phyloP scores from a whole-genome alignment of 2,888 invertebrate genomes.

The Drosophila heteroneura region DNA sequence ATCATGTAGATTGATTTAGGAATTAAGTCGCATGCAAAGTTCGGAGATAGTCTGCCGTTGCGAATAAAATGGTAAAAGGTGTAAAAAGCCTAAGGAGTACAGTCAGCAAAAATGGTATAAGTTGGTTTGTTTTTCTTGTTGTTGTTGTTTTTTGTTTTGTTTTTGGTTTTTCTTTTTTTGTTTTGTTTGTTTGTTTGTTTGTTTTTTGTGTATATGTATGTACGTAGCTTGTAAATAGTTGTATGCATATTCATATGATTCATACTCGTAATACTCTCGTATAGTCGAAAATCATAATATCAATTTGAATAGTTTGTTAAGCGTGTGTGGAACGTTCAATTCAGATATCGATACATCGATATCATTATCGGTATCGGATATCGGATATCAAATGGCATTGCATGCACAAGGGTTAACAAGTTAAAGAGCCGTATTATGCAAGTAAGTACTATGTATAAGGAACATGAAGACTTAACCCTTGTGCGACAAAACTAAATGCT shows the following conservation, averaged over 20 bases:
- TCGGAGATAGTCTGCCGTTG: slow-evolving; percentile 59
- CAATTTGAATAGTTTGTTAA: slow-evolving; percentile 32
- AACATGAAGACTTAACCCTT: slow-evolving; percentile 61
- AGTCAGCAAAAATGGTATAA: slow-evolving; percentile 83
- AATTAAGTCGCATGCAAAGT: slow-evolving; percentile 65
- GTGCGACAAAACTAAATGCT: slow-evolving; percentile 58
- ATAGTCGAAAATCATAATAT: slow-evolving; percentile 25
- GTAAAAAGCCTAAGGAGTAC: slow-evolving; percentile 85
- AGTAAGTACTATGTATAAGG: slow-evolving; percentile 35
- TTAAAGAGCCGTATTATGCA: slow-evolving; percentile 20
- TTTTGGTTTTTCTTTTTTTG: no score
- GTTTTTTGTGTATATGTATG: slow-evolving; percentile 36
- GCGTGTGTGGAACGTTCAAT: slow-evolving; percentile 38
- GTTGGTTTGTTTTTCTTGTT: slow-evolving; percentile 47
- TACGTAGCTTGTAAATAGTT: slow-evolving; percentile 64
- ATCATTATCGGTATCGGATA: slow-evolving; percentile 7
- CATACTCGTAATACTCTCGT: slow-evolving; percentile 33
- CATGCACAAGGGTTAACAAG: slow-evolving; percentile 56
- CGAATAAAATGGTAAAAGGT: slow-evolving; percentile 77
- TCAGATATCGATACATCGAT: slow-evolving; percentile 18
- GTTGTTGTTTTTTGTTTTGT: slow-evolving; percentile 10
- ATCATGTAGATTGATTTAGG: slow-evolving; percentile 39
- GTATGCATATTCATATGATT: slow-evolving; percentile 50
- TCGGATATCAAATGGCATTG: slow-evolving; percentile 26
- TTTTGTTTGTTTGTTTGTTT: slow-evolving; percentile 9